Percentiles rank a stretch among this genome's conserved stretches.
These are phyloP conservation scores for Tenthredo scrophulariae DNA, from an alignment of 2,888 invertebrate species.

Conservation along the genomic window DNA sequence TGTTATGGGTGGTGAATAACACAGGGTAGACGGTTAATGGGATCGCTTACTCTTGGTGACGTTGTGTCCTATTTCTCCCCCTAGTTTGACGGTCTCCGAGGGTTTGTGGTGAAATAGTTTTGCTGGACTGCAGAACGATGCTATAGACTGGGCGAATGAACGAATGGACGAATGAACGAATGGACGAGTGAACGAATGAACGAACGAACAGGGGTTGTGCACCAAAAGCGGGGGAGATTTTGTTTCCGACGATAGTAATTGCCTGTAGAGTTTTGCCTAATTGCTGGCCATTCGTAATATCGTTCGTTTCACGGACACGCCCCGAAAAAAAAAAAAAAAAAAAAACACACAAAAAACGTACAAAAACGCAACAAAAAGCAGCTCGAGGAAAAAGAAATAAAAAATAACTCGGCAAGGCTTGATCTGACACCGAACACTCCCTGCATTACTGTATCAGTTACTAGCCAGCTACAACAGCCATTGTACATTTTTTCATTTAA, in stretches of 20 bases:
- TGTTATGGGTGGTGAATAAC: slow-evolving; percentile 15
- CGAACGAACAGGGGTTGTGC: neutral
- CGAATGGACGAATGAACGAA: neutral
- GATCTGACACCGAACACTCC: neutral
- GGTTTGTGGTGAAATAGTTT: slow-evolving; percentile 44
- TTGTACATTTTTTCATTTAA: slow-evolving; percentile 6
- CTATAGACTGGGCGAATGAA: neutral
- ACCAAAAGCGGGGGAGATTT: neutral
- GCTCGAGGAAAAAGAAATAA: neutral
- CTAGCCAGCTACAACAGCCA: slow-evolving; percentile 8
- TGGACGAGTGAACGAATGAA: neutral
- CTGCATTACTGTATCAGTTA: neutral
- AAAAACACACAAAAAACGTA: neutral
- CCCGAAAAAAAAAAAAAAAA: neutral
- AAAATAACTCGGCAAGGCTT: slow-evolving; percentile 9
- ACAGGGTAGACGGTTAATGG: slow-evolving; percentile 19
- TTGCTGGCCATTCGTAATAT: slow-evolving; percentile 27
- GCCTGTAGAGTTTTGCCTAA: slow-evolving; percentile 23
- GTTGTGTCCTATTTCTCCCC: slow-evolving; percentile 20
- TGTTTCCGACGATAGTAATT: slow-evolving; percentile 24
- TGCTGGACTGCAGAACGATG: neutral
- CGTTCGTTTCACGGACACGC: slow-evolving; percentile 3
- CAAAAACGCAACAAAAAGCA: neutral
- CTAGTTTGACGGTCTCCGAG: slow-evolving; percentile 25
- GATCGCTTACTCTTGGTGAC: slow-evolving; percentile 51